Conservation (phyloP, 2,797 vertebrate species). For the Chloroceryle inda region DNA sequence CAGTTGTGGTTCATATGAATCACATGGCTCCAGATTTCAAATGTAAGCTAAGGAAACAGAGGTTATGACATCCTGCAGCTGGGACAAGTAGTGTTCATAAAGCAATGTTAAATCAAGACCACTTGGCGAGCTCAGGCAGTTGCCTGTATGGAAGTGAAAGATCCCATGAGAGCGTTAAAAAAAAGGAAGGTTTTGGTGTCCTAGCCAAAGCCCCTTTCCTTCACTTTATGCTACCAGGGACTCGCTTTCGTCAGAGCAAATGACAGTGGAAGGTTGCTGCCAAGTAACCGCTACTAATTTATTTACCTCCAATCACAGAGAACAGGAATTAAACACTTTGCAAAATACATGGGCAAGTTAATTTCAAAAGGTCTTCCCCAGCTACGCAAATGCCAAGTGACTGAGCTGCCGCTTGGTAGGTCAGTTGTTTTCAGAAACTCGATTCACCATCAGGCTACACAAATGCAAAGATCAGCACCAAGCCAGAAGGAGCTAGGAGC, state of each 20-base stretch:
- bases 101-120: constrained; percentile 44
- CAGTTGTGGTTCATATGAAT: constrained; percentile 45
- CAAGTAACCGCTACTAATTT: constrained; percentile 35
- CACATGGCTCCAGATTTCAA: constrained; percentile 30
- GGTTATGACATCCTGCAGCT: constrained; percentile 62
- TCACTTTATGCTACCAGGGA: constrained; percentile 7
- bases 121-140: constrained; percentile 12
- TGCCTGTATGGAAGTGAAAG: constrained; percentile 55
- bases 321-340: constrained; percentile 6
- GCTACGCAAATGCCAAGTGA: background rate
- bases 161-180: constrained; percentile 45
- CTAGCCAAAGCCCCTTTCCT: constrained; percentile 35
- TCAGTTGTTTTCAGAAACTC: background rate
- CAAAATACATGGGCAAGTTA: background rate
- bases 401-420: background rate
- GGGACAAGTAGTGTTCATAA: constrained; percentile 20
- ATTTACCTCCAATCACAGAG: constrained; percentile 11
- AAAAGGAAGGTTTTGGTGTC: constrained; percentile 13
- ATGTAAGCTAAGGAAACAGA: constrained; percentile 51
- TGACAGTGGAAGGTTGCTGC: background rate
- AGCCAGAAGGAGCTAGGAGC: background rate
- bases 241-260: constrained; percentile 22
- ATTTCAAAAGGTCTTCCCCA: background rate
- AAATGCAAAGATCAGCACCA: background rate
- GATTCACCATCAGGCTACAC: fast-evolving